These are phyloP conservation scores for Lepidochrysops patricia DNA, from an alignment of 2,888 invertebrate genomes.

Conservation along the genomic window DNA sequence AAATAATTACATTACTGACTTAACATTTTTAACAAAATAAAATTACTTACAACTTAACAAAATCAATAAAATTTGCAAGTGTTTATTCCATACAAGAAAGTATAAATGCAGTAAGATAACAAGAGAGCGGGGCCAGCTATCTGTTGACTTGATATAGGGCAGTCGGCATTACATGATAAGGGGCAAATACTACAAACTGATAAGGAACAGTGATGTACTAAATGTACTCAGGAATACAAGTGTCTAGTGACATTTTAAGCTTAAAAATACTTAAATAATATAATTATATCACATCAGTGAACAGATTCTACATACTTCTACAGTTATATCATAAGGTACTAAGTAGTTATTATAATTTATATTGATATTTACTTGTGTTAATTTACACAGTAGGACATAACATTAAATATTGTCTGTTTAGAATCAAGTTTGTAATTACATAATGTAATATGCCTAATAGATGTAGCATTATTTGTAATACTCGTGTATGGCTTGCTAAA, in stretches of 20 bases:
- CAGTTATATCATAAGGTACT: constrained; percentile 12
- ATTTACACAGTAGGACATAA: constrained; percentile 3
- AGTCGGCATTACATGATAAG: constrained; percentile 11
- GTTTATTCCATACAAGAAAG: constrained; percentile 3
- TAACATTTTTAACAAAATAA: constrained; percentile 7
- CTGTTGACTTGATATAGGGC: constrained; percentile 2
- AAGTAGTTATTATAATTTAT: constrained; percentile 13
- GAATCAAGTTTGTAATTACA: constrained; percentile 8
- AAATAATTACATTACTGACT: constrained; percentile 4
- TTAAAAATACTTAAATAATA: constrained; percentile 13
- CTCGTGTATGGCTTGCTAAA: not conserved
- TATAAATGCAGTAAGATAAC: constrained; percentile 15
- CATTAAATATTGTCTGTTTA: constrained; percentile 15
- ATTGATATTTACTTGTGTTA: constrained; percentile 2
- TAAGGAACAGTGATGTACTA: constrained; percentile 9
- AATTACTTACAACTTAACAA: constrained; percentile 1
- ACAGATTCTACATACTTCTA: constrained; percentile 10
- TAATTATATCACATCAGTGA: constrained; percentile 14
- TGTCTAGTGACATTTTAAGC: not conserved
- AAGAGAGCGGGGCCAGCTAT: constrained; percentile 11
- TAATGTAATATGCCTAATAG: constrained; percentile 3
- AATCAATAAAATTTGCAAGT: not conserved
- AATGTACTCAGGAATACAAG: constrained; percentile 2
- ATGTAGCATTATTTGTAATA: constrained; percentile 1
- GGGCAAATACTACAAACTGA: constrained; percentile 15